Base-by-base conservation (phyloP, 2,888 invertebrate species). In the Nemotelus nigrinus region DNA sequence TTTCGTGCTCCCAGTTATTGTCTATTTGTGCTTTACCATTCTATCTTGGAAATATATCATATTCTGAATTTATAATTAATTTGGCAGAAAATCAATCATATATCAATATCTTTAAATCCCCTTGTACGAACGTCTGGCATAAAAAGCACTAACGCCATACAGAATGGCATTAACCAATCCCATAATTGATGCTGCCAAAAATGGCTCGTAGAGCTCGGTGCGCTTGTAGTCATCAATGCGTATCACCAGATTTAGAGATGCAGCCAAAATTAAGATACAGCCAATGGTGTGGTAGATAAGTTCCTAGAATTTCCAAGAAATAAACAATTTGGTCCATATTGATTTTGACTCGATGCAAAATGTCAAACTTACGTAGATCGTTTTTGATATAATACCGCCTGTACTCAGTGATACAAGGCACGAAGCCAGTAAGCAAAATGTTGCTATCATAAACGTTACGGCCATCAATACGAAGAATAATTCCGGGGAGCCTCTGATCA, bases 381-480 rank as follows among this genome's bases (percentile, higher is more conserved):
- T 95, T 88, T 95, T 96, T 1, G 94, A 90, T 82, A 96, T 91
- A 81, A 96, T 92, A 50, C 94, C 92, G n/a, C 94, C 93, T 0
- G 95, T 94, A 25, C 94, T 91, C 70, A 95, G 88, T 2, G 96
- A 95, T 48, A 92, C 88, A n/a, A 96, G 82, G 82, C 93, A 95
- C 0, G 96, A 90, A 3, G 92, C 83, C 58, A 96, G 86, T 60
- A 96, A 85, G 80, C 94, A 91, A 83, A 93, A 93, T 43, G 95
- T 95, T 74, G 93, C 93, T 79, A 96, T 91, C 84, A 96, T 89
- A 84, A 94, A 96, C 25, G 95, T 89, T 0, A 93, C 93, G 0
- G 92, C 89, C 84, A 94, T 92, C 78, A 95, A 86, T 47, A 94
- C 88, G 86, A 92, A 93, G 86, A 95, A 94, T 41, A 93, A 86